Evolutionary conservation across 1,140 invertebrate genomes (phyloP), one percentile per base, ranked within the genome.

Genomic region (Drosophila sulfurigaster): DNA sequence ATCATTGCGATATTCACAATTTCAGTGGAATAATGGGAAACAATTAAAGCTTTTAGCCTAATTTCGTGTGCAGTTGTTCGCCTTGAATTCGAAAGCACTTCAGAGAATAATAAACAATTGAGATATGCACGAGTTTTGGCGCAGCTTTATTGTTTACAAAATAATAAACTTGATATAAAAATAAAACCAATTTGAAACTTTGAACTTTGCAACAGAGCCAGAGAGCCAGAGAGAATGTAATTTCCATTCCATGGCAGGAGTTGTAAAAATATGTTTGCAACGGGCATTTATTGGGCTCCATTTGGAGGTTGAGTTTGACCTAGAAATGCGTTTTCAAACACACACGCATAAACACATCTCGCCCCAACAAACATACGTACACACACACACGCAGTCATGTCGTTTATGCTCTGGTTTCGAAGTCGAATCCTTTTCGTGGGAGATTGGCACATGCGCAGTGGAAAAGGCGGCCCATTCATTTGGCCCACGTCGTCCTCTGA

Each of bases 301-400:
- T 72, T 65, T 13, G 56, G 46, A 73, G 56, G 46, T 73, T 87
- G 83, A 76, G 72, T 88, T 88, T 88, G 83, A 88, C 83, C 81
- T 85, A 85, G 81, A 85, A 85, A 85, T 85, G 81, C 65, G 81
- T 70, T 78, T 10, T 35, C 72, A 60, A 63, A 59, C 76, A 59
- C 57, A 60, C 13, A 56, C 48, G 46, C 49, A 65, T 49, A 65
- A 48, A 62, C 59, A 60, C 41, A 62, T 54, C 35, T 28, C 5
- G 51, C 64, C 5, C 30, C 58, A 66, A 66, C 51, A 43, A 16
- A 58, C 32, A 48, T 3, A 25, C 45, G 59, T 0, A 65, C 25
- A 13, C 46, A 75, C 45, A 51, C 54, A 67, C 28, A 41, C 28
- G 74, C 20, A 41, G 11, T 43, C 70, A 72, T 32, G 43, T 48